Conservation (phyloP, 2,888 invertebrate genomes). For the Melieria picta region DNA sequence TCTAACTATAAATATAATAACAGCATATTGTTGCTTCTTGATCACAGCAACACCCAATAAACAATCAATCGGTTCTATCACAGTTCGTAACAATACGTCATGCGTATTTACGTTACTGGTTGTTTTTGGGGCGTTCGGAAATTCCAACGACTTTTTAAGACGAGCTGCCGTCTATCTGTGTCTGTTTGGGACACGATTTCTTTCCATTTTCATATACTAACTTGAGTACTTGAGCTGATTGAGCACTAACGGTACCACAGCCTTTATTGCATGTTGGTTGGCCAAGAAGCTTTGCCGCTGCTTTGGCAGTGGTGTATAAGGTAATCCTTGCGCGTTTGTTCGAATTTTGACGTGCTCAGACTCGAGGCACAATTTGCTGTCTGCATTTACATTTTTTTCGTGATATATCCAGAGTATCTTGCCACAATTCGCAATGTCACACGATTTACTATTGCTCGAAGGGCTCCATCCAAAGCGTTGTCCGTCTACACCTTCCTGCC, state of each 20-base stretch:
- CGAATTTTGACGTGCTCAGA: slow-evolving; percentile 46
- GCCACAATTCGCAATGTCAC: slow-evolving; percentile 63
- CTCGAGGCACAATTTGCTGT: slow-evolving; percentile 20
- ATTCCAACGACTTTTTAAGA: too few relatives aligned
- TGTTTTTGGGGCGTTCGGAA: too few relatives aligned
- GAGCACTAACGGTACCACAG: slow-evolving; percentile 74
- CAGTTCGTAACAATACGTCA: too few relatives aligned
- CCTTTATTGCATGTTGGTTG: slow-evolving; percentile 61
- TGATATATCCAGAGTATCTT: slow-evolving; percentile 63
- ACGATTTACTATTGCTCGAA: slow-evolving; percentile 38
- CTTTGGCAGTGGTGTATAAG: slow-evolving; percentile 60
- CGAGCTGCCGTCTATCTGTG: too few relatives aligned
- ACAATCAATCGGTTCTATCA: too few relatives aligned
- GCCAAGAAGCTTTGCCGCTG: slow-evolving; percentile 60
- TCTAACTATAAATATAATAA: too few relatives aligned
- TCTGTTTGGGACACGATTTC: too few relatives aligned
- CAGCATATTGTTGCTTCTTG: too few relatives aligned
- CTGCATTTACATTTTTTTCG: slow-evolving; percentile 33
- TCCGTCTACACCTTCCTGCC: slow-evolving; percentile 39
- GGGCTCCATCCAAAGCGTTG: slow-evolving; percentile 10
- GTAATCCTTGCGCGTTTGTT: slow-evolving; percentile 60
- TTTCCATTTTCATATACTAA: slow-evolving; percentile 68
- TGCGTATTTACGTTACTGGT: too few relatives aligned
- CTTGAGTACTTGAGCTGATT: slow-evolving; percentile 76
- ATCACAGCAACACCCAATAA: too few relatives aligned